phyloP scores from a whole-genome alignment of 2,888 invertebrate species.

The Drosophila limbata region DNA sequence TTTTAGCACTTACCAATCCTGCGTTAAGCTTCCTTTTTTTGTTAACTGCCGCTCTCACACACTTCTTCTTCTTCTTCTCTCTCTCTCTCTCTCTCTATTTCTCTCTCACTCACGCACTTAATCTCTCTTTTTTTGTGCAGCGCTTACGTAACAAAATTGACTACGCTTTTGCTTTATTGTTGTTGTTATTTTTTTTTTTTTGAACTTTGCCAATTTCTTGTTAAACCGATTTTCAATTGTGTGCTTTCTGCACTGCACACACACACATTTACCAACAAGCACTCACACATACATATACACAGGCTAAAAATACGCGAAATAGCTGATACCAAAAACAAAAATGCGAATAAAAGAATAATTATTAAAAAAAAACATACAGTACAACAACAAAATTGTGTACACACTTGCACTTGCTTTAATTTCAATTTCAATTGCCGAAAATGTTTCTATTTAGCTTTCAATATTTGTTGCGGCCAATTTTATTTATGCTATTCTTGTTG shows the following conservation, averaged over 20 bases:
- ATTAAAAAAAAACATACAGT: conserved; percentile 19
- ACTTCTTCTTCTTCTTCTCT: too few species aligned
- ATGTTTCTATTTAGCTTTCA: conserved; percentile 2
- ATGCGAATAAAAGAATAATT: conserved; percentile 5
- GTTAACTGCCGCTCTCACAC: conserved; percentile 3
- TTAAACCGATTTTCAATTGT: conserved; percentile 40
- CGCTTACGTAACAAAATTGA: conserved; percentile 41
- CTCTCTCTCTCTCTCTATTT: neutral
- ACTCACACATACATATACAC: conserved; percentile 5
- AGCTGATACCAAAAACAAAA: conserved; percentile 50
- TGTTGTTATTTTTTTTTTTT: conserved; percentile 13
- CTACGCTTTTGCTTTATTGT: conserved; percentile 23
- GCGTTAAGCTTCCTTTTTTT: conserved; percentile 7
- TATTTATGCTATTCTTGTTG: conserved; percentile 4
- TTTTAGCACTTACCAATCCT: conserved; percentile 42
- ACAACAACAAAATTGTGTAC: conserved; percentile 17
- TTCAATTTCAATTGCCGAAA: conserved; percentile 28
- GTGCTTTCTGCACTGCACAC: conserved; percentile 29
- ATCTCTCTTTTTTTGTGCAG: neutral
- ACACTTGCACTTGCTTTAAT: conserved; percentile 44
- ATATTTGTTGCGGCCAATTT: conserved; percentile 10
- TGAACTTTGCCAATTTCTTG: conserved; percentile 47
- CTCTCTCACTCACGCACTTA: neutral
- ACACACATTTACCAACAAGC: conserved; percentile 2
- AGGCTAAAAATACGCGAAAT: conserved; percentile 59